A percentile compares a stretch with the other conserved stretches of the same genome.
Evolutionary conservation across 2,113 vertebrate species (phyloP).

Genomic region (Potamarius usumacintae): DNA sequence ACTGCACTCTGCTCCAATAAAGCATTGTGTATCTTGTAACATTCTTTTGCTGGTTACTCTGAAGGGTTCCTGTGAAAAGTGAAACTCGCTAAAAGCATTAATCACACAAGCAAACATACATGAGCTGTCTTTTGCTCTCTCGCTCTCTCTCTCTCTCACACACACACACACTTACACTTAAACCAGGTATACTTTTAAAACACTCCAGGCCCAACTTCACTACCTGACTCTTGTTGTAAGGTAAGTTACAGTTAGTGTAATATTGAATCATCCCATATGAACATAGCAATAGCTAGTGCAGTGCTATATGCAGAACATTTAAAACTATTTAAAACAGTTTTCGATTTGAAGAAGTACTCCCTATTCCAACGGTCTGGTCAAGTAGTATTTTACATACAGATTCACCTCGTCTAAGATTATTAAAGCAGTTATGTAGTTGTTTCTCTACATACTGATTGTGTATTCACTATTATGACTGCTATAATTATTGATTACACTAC

Average conservation of each 20-base stretch:
- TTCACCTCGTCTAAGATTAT: background rate
- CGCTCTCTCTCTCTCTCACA: conserved; percentile 1
- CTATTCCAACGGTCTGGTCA: background rate
- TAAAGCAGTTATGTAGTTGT: background rate
- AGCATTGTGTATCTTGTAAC: conserved; percentile 41
- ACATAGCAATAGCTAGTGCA: background rate
- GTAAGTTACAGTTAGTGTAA: background rate
- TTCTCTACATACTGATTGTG: background rate
- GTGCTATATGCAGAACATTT: background rate
- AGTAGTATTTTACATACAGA: background rate
- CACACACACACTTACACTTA: conserved; percentile 10
- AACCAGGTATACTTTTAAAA: background rate
- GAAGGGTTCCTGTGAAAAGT: conserved; percentile 49
- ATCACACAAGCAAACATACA: conserved; percentile 40
- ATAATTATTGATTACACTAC: conserved; percentile 8
- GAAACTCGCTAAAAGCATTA: conserved; percentile 40
- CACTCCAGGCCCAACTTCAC: background rate
- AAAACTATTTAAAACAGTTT: background rate
- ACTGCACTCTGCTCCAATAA: conserved; percentile 18
- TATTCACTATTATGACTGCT: background rate
- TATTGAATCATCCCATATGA: background rate
- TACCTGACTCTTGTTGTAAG: background rate
- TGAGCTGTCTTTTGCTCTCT: background rate
- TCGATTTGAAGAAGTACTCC: background rate
- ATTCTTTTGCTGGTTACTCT: conserved; percentile 36